Base-by-base conservation (phyloP, 1,140 invertebrate species). In the Batillaria attramentaria region DNA sequence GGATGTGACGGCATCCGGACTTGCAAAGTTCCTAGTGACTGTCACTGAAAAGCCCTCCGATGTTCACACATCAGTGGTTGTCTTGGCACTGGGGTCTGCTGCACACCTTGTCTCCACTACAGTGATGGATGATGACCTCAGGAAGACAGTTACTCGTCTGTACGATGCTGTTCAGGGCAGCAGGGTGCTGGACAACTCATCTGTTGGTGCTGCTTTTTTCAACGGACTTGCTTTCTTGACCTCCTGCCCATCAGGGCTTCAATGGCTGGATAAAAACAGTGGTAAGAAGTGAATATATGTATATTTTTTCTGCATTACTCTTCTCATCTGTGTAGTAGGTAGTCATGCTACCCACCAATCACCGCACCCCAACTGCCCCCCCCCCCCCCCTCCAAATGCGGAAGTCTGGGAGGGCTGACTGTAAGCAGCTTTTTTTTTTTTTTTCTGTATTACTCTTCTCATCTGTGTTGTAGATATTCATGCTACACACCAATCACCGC, bases 131-230 rank as follows among this genome's bases (percentile, higher is more conserved):
- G 37, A 1, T 13, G 24, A 41, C 16, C 37, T 10, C 20, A 42
- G 73, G 73, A 16, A 75, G 28, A 62, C n/a, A 31, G 73, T 42
- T 35, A 42, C 28, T n/a, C 20, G 54, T 28, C 20, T 75, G 35
- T 75, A 75, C 24, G 35, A 65, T 28, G 54, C 24, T 16, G 39
- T 75, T 18, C 73, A 62, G 54, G 42, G 35, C 3, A 37, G 54
- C 39, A n/a, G 13, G 4, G 73, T 62, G 35, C 2, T 20, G 13
- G 57, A 24, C 16, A 42, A 41, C 28, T 62, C 73, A 3, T 75
- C 73, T n/a, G 73, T 75, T 0, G 73, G 73, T 16, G 73, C 57
- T n/a, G 73, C 73, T 35, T 75, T 41, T 18, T 75, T 42, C 57
- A 75, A 42, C 35, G 62, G 73, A 62, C 37, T 75, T 50, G 35